phyloP scores from a whole-genome alignment of 2,888 invertebrate species.

The Trissoscelio sp. region DNA sequence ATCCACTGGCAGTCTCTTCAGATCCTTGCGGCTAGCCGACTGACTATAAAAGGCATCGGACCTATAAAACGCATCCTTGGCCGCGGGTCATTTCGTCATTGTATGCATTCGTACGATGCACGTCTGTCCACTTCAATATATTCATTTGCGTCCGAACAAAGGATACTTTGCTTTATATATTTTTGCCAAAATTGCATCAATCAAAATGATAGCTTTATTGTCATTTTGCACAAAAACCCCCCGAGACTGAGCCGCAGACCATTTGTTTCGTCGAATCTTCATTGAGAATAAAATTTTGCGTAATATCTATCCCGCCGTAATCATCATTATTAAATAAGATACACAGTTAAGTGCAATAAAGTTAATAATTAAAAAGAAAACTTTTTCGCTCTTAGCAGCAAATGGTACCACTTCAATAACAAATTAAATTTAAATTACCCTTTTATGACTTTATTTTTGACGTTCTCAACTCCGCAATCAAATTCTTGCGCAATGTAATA shows the following conservation, averaged over 20 bases:
- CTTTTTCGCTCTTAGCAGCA: not conserved
- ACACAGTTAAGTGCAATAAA: not conserved
- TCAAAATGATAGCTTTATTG: conserved; percentile 34
- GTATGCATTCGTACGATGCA: conserved; percentile 75
- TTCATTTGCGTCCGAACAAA: conserved; percentile 60
- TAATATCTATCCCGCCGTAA: not conserved
- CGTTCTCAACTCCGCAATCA: conserved; percentile 7
- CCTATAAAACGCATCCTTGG: conserved; percentile 84
- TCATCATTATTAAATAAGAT: conserved; percentile 11
- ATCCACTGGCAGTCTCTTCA: conserved; percentile 78
- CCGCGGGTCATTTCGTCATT: conserved; percentile 80
- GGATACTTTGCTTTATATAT: conserved; percentile 39
- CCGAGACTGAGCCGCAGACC: not conserved
- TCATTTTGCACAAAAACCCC: not conserved
- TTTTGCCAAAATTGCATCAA: conserved; percentile 53
- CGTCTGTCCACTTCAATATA: conserved; percentile 60
- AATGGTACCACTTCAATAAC: conserved; percentile 22
- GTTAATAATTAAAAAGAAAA: conserved; percentile 24
- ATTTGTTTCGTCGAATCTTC: not conserved
- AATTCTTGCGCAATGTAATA: conserved; percentile 48
- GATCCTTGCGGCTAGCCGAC: conserved; percentile 77
- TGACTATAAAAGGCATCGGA: conserved; percentile 83
- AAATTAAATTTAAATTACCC: conserved; percentile 33
- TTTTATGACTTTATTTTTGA: conserved; percentile 42
- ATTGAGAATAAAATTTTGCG: not conserved